These are phyloP conservation scores for Anthrax anthrax DNA, from an alignment of 2,888 invertebrate genomes.

Conservation along the genomic window DNA sequence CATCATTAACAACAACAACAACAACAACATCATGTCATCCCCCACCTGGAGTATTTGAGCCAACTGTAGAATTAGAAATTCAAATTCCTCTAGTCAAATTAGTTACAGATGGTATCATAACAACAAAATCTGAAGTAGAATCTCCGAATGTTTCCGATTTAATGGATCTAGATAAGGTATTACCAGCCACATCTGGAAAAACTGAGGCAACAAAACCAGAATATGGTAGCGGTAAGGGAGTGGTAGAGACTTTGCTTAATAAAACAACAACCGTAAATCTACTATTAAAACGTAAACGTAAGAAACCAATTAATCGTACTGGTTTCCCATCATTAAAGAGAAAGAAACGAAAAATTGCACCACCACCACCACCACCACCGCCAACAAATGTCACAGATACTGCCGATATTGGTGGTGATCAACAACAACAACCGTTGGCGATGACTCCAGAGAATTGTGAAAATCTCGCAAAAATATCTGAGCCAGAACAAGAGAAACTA, in stretches of 20 bases:
- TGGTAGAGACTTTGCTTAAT: conserved; percentile 29
- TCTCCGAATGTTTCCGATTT: conserved; percentile 29
- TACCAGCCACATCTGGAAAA: conserved; percentile 11
- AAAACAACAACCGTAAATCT: conserved; percentile 25
- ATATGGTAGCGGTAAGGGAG: conserved; percentile 16
- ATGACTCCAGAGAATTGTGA: background rate
- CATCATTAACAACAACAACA: background rate
- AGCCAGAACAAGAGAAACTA: conserved; percentile 5
- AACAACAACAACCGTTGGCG: background rate
- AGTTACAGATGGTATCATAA: conserved; percentile 32
- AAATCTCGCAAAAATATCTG: background rate
- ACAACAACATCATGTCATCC: conserved; percentile 24
- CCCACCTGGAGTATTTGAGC: conserved; percentile 57
- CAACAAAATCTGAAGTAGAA: conserved; percentile 35
- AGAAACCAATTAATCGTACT: conserved; percentile 70
- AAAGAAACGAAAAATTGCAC: conserved; percentile 47
- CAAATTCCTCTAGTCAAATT: conserved; percentile 47
- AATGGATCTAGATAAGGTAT: conserved; percentile 19
- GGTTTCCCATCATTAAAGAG: conserved; percentile 75
- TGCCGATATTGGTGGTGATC: background rate
- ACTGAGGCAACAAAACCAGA: conserved; percentile 18
- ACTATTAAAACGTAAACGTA: conserved; percentile 42
- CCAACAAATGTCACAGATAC: background rate
- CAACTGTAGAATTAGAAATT: conserved; percentile 51
- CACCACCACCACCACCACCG: background rate